Base-by-base conservation (phyloP, 2,113 vertebrate species). In the Patagioenas fasciata region DNA sequence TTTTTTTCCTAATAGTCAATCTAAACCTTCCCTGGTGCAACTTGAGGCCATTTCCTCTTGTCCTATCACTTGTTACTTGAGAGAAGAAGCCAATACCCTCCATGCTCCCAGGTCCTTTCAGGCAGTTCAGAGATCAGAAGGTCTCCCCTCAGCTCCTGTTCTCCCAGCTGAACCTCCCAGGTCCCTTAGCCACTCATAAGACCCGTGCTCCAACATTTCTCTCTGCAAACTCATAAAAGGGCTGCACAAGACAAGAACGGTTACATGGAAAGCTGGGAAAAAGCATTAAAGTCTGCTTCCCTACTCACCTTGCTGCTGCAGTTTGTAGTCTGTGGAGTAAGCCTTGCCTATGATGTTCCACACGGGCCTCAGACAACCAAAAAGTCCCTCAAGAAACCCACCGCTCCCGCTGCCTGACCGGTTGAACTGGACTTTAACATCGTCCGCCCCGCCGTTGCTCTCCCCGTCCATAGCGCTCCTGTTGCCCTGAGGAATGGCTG, bases 291-390 rank as follows among this genome's bases (percentile, higher is more conserved):
- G 29, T 2, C 32, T 12, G 19, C 12, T 11, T 0, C 10, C 9
- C 10, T 10, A 4, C 98, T 96, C 79, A 99, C 99, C 99, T 99
- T 99, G 99, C 96, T 99, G 99, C 72, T 99, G 99, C 44, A 99
- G 98, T 74, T 99, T 99, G 97, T 99, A 99, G 93, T 99, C 99
- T 0, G 99, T 99, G 38, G 99, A 99, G 95, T 99, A 99, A 0
- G 99, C 99, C 95, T 99, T 99, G 85, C 99, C 99, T 4, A 99
- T 99, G 97, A 99, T 99, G 96, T 99, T 99, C 99, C 99, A 99
- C 21, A 99, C 99, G 0, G 99, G 99, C 73, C 99, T 97, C 47
- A 99, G 98, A 85, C 99, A 99, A 29, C 99, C 99, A 4, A 99
- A 99, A 7, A 99, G 98, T 40, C 99, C 99, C 95, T 99, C 99